phyloP scores from a whole-genome alignment of 1,140 invertebrate species.

The Oncopodura yosiiana region DNA sequence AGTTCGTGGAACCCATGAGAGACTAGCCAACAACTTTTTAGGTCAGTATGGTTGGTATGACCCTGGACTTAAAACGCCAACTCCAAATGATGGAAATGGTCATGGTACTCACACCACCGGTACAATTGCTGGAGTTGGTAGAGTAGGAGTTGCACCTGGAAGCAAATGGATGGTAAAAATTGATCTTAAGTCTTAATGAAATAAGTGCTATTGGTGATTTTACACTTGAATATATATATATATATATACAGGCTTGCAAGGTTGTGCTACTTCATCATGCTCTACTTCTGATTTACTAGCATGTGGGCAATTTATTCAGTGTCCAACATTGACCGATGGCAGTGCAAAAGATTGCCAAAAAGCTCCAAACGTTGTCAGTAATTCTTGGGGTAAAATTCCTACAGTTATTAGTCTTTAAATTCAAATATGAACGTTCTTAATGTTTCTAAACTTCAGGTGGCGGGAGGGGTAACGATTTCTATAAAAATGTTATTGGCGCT shows the following conservation, averaged over 20 bases:
- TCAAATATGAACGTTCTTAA: no score
- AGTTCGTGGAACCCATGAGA: conserved; percentile 5
- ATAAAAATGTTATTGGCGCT: not conserved
- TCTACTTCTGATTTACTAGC: not conserved
- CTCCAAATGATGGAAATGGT: not conserved
- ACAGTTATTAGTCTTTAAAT: no score
- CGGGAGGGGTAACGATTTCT: not conserved
- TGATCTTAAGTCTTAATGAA: no score
- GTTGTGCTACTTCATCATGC: not conserved
- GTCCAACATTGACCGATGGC: conserved; percentile 17
- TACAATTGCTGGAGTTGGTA: not conserved
- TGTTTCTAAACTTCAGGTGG: no score
- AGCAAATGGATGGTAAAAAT: conserved; percentile 12
- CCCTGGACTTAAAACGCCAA: not conserved
- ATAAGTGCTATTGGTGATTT: no score
- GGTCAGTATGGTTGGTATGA: conserved; percentile 4
- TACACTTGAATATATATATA: no score
- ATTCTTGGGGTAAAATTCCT: conserved; percentile 27
- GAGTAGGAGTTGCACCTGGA: conserved; percentile 2
- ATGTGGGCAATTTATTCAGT: conserved; percentile 22
- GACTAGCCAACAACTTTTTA: not conserved
- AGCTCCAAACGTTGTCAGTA: conserved; percentile 16
- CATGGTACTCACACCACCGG: conserved; percentile 11
- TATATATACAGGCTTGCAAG: no score
- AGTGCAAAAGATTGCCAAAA: conserved; percentile 9